Evolutionary conservation across 2,888 invertebrate genomes (phyloP).

Genomic region (Mesorhabditis belari): DNA sequence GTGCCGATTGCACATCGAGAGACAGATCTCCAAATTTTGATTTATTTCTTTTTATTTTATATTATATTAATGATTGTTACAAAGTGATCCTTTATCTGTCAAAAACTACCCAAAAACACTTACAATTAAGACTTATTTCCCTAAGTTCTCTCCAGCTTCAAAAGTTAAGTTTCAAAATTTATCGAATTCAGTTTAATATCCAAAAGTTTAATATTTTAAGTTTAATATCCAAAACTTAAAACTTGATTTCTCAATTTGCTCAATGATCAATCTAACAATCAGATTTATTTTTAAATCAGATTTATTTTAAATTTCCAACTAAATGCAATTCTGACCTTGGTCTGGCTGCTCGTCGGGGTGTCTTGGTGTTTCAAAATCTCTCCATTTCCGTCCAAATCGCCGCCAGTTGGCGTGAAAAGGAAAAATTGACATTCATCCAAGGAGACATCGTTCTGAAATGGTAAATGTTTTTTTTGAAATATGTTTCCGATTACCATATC

Average conservation of each 20-base stretch:
- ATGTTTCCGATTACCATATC: conserved; percentile 9
- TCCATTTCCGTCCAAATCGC: conserved; percentile 40
- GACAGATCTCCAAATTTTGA: conserved; percentile 8
- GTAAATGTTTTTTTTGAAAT: neutral
- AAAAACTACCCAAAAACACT: too few relatives aligned
- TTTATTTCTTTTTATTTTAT: too few relatives aligned
- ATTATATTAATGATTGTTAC: too few relatives aligned
- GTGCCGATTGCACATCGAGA: conserved; percentile 6
- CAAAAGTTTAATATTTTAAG: too few relatives aligned
- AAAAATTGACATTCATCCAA: conserved; percentile 42
- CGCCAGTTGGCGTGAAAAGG: conserved; percentile 46
- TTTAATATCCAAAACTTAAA: too few relatives aligned
- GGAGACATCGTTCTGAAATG: conserved; percentile 29
- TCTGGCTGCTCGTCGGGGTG: conserved; percentile 32
- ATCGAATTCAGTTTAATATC: too few relatives aligned
- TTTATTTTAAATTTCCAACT: too few relatives aligned
- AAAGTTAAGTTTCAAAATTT: too few relatives aligned
- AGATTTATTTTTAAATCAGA: too few relatives aligned
- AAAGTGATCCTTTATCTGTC: too few relatives aligned
- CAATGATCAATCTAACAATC: neutral
- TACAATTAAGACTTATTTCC: too few relatives aligned
- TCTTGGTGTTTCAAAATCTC: conserved; percentile 46
- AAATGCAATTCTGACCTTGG: conserved; percentile 26
- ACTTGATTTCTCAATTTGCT: neutral
- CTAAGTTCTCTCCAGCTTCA: too few relatives aligned